Conservation (phyloP, 2,888 invertebrate genomes). For the Micropterix aruncella region DNA sequence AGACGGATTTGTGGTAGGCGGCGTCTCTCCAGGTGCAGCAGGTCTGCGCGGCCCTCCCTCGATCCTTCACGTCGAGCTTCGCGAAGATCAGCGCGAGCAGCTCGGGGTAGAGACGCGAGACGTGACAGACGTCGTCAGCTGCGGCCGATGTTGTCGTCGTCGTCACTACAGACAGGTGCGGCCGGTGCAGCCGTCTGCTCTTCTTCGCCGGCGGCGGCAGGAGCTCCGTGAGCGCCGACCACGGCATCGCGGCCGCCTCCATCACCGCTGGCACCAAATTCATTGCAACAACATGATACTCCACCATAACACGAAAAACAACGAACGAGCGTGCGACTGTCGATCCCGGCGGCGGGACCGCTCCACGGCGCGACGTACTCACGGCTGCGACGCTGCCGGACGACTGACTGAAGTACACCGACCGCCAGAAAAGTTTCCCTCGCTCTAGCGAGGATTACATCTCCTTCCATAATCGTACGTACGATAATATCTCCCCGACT, state of each 20-base stretch:
- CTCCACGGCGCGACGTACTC: constrained; percentile 2
- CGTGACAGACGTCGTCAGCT: constrained; percentile 46
- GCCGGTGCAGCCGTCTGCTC: constrained; percentile 51
- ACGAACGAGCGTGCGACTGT: neutral
- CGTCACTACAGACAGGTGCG: constrained; percentile 28
- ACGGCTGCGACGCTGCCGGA: constrained; percentile 3
- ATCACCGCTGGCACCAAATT: constrained; percentile 29
- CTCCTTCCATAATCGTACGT: too few species aligned
- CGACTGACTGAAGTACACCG: too few species aligned
- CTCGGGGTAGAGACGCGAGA: constrained; percentile 84
- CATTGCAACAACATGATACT: constrained; percentile 19
- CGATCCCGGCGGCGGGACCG: constrained; percentile 2
- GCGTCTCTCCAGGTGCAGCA: constrained; percentile 85
- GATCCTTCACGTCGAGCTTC: constrained; percentile 74
- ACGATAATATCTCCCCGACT: too few species aligned
- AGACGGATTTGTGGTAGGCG: constrained; percentile 82
- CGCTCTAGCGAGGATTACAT: too few species aligned
- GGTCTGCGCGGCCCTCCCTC: constrained; percentile 83
- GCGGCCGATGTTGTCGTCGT: constrained; percentile 28
- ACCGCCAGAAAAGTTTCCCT: too few species aligned
- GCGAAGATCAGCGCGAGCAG: constrained; percentile 85
- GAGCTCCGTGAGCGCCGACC: constrained; percentile 32
- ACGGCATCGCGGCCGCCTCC: constrained; percentile 30
- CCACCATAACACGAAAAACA: neutral
- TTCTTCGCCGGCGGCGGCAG: constrained; percentile 33